Conservation (phyloP, 2,888 invertebrate species). For the Carcina quercana region DNA sequence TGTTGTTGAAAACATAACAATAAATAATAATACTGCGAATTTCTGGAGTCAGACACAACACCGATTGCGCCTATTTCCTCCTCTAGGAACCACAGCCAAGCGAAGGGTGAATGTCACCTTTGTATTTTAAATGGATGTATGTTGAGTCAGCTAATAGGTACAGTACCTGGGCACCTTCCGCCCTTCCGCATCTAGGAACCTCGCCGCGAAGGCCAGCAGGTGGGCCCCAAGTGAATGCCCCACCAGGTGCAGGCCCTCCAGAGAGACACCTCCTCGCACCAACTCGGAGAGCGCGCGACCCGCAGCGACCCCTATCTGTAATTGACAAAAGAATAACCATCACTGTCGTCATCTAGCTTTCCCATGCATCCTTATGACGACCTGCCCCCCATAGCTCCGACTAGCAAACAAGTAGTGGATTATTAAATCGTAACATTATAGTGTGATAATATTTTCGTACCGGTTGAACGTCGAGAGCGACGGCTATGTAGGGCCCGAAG, state of each 20-base stretch:
- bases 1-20: not conserved
- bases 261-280: conserved; percentile 56
- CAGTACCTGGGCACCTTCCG: conserved; percentile 39
- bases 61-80: too few relatives aligned
- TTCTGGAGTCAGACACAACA: too few relatives aligned
- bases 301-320: conserved; percentile 47
- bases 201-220: conserved; percentile 66
- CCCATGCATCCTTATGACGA: not conserved
- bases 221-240: conserved; percentile 76
- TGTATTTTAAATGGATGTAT: too few relatives aligned
- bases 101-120: too few relatives aligned
- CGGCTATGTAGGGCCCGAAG: conserved; percentile 41
- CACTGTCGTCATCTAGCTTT: not conserved
- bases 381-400: too few relatives aligned
- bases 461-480: conserved; percentile 25
- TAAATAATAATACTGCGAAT: not conserved
- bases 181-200: conserved; percentile 42
- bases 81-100: too few relatives aligned
- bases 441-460: conserved; percentile 19
- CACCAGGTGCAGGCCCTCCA: conserved; percentile 63
- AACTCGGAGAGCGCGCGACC: conserved; percentile 61
- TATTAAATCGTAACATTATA: not conserved
- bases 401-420: not conserved
- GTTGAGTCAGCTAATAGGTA: not conserved
- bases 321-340: not conserved